A percentile compares a stretch with the other conserved stretches of the same genome.
phyloP scores from a whole-genome alignment of 2,113 vertebrate genomes.

The Onychorhynchus coronatus region DNA sequence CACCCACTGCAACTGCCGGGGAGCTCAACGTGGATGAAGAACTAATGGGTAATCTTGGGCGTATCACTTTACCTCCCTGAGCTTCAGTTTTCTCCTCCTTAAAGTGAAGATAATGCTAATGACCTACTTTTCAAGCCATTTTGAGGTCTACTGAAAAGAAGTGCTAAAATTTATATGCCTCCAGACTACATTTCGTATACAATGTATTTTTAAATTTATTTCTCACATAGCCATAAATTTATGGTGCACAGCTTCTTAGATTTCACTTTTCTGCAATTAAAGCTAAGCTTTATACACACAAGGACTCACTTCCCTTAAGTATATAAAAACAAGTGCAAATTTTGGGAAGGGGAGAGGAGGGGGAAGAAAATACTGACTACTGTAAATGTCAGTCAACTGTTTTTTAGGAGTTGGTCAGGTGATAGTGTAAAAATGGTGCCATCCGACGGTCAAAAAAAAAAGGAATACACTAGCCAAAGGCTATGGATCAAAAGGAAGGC shows the following conservation, averaged over 20 bases:
- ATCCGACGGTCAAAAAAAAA: neutral
- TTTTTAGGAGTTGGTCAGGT: neutral
- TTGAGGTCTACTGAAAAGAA: neutral
- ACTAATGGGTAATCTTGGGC: neutral
- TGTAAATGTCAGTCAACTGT: neutral
- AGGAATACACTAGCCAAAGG: neutral
- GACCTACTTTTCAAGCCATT: constrained; percentile 8
- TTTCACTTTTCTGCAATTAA: neutral
- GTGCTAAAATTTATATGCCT: neutral
- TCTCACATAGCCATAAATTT: neutral
- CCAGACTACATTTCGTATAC: neutral
- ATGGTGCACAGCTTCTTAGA: neutral
- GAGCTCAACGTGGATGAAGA: neutral
- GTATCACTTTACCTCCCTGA: neutral
- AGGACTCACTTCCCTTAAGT: neutral
- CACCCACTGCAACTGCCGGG: neutral
- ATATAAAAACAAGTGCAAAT: neutral
- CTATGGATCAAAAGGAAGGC: neutral
- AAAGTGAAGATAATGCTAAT: constrained; percentile 19
- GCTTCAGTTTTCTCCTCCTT: neutral
- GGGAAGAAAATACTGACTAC: neutral
- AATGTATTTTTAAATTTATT: neutral
- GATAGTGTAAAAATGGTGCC: neutral
- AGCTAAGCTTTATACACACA: neutral
- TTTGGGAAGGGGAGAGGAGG: too few relatives aligned